phyloP scores from a whole-genome alignment of 2,797 vertebrate species.

The Coregonus suidteri region DNA sequence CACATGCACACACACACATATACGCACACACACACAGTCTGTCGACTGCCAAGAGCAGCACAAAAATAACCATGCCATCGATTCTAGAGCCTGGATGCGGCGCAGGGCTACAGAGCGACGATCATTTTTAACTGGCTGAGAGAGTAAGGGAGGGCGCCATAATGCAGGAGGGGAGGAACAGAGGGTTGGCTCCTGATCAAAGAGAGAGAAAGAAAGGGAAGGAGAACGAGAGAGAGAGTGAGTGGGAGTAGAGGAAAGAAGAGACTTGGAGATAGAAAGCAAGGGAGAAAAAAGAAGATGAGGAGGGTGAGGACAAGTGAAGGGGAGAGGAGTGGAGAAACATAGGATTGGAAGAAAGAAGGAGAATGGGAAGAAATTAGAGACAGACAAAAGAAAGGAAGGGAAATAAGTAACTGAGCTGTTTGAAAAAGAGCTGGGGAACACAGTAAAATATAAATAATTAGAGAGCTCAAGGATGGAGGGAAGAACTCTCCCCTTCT shows the following conservation, averaged over 20 bases:
- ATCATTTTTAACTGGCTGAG: constrained; percentile 52
- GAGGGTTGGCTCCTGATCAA: constrained; percentile 8
- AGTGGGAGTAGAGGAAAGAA: background rate
- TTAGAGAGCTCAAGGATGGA: background rate
- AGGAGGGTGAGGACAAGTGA: background rate
- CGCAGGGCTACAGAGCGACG: constrained; percentile 47
- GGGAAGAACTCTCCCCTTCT: background rate
- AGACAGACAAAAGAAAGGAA: background rate
- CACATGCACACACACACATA: constrained; percentile 5
- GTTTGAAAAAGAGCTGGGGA: too few species aligned
- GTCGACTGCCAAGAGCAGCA: constrained; percentile 38
- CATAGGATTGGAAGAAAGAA: background rate
- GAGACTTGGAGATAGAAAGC: background rate
- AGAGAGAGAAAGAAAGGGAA: background rate
- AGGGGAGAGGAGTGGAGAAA: background rate
- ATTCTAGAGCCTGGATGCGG: constrained; percentile 49
- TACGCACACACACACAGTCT: constrained; percentile 11
- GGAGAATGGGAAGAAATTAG: background rate
- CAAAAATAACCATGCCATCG: constrained; percentile 53
- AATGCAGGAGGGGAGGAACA: constrained; percentile 43
- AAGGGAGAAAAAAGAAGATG: background rate
- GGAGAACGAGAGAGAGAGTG: background rate
- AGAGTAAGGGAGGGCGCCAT: constrained; percentile 16
- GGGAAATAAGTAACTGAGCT: background rate
- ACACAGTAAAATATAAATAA: background rate